These are phyloP conservation scores for Vespertilio murinus DNA, from an alignment of 2,797 vertebrate genomes.

Conservation along the genomic window DNA sequence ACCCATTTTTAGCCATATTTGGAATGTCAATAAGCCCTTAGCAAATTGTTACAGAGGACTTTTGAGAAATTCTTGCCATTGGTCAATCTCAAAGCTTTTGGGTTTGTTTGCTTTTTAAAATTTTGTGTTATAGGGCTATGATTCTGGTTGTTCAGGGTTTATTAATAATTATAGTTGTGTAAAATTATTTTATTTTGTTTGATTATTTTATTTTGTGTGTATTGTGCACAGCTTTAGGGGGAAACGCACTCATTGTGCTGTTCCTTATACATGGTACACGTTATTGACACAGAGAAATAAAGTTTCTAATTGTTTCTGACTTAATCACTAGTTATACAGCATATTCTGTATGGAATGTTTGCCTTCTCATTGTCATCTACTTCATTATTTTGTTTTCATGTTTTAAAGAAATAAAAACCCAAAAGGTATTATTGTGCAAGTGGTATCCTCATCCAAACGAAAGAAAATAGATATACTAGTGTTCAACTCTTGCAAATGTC, in stretches of 20 bases:
- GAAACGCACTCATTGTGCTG: constrained; percentile 94
- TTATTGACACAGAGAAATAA: constrained; percentile 95
- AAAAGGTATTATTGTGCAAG: constrained; percentile 50
- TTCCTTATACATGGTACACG: constrained; percentile 92
- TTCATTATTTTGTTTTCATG: constrained; percentile 75
- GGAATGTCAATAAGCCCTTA: constrained; percentile 68
- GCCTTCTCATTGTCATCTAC: constrained; percentile 72
- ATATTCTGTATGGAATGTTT: constrained; percentile 81
- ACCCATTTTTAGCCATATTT: constrained; percentile 72
- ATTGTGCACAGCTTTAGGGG: constrained; percentile 92
- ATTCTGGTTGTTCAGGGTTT: constrained; percentile 79
- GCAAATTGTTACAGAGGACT: constrained; percentile 72
- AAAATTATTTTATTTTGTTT: constrained; percentile 84
- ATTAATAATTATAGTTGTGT: constrained; percentile 78
- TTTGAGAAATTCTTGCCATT: constrained; percentile 59
- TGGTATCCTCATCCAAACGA: constrained; percentile 51
- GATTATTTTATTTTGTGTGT: constrained; percentile 85
- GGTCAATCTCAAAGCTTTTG: constrained; percentile 72
- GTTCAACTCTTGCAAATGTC: background rate
- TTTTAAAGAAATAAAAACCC: constrained; percentile 79
- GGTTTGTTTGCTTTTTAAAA: constrained; percentile 66
- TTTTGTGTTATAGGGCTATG: constrained; percentile 72
- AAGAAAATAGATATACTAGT: background rate
- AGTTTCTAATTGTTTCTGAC: constrained; percentile 95
- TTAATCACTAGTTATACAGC: constrained; percentile 84